Conservation (phyloP, 2,113 vertebrate species). For the Girardinichthys multiradiatus region DNA sequence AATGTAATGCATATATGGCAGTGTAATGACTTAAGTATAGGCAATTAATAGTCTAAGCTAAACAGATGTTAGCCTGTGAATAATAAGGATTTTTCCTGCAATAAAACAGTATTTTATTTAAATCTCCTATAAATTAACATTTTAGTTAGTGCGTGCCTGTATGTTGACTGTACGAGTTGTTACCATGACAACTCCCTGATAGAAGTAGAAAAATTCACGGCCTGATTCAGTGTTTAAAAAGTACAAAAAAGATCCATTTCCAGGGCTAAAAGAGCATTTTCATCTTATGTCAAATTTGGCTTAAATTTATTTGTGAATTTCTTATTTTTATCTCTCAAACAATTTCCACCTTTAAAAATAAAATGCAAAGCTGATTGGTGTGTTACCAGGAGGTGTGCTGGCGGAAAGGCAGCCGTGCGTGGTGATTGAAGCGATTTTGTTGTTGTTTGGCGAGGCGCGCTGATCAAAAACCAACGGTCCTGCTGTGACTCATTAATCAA, state of each 20-base stretch:
- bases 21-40: too few relatives aligned
- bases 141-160: too few relatives aligned
- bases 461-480: conserved; percentile 47
- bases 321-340: conserved; percentile 9
- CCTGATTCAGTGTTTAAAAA: too few relatives aligned
- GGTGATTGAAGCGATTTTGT: conserved; percentile 56
- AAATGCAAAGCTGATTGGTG: conserved; percentile 52
- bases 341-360: conserved; percentile 7
- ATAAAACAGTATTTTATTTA: too few relatives aligned
- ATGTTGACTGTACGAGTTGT: background rate
- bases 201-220: too few relatives aligned
- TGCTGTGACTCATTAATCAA: conserved; percentile 52
- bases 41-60: too few relatives aligned
- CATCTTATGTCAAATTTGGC: conserved; percentile 11
- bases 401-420: background rate
- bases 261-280: background rate
- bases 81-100: too few relatives aligned
- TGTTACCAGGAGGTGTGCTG: conserved; percentile 45
- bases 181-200: background rate
- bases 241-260: too few relatives aligned
- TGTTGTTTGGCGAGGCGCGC: conserved; percentile 41
- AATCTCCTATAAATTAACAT: too few relatives aligned
- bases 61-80: too few relatives aligned
- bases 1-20: too few relatives aligned
- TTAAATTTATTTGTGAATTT: conserved; percentile 17